A percentile compares a stretch with the other conserved stretches of the same genome.
phyloP scores from a whole-genome alignment of 2,113 vertebrate genomes.

The Chrysemys picta region DNA sequence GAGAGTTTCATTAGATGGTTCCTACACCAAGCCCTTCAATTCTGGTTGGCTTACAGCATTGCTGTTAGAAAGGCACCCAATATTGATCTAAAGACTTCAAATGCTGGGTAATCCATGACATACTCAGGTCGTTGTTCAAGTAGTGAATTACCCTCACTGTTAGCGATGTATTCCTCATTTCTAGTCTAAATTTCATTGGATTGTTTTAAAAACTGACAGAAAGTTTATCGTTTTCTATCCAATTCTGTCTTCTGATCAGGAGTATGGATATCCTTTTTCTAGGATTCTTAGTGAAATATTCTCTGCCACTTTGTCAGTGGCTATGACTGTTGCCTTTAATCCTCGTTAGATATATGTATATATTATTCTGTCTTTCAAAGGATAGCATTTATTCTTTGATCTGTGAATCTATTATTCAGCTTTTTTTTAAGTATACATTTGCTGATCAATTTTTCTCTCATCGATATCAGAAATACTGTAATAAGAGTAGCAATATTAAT shows the following conservation, averaged over 20 bases:
- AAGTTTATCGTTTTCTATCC: not conserved
- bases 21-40: rapidly evolving
- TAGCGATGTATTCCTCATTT: not conserved
- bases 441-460: not conserved
- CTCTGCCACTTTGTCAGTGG: not conserved
- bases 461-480: rapidly evolving
- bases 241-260: not conserved
- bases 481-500: not conserved
- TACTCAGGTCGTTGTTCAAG: not conserved
- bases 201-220: not conserved
- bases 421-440: slow-evolving; percentile 22
- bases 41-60: rapidly evolving
- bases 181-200: not conserved
- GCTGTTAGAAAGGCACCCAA: rapidly evolving
- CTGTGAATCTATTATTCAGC: not conserved
- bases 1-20: not conserved
- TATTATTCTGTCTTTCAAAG: not conserved
- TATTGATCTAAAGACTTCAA: not conserved
- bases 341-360: not conserved
- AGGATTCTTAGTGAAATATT: not conserved
- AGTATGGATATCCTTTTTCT: not conserved
- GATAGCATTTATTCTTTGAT: not conserved
- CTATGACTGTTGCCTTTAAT: not conserved
- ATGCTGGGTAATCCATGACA: not conserved
- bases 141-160: not conserved